Conservation (phyloP, 1,140 invertebrate genomes). For the Ylistrum balloti region DNA sequence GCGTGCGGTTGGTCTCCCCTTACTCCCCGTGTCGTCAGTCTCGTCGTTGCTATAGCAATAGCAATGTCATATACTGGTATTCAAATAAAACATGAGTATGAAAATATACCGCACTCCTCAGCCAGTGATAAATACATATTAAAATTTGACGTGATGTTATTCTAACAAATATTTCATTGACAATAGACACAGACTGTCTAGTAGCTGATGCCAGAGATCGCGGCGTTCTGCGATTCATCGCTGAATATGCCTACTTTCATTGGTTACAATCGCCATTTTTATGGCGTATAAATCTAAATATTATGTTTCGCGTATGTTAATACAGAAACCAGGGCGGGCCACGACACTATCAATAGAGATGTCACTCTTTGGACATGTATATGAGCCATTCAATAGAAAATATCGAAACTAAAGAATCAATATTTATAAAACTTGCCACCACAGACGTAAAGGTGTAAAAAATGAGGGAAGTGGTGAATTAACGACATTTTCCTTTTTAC, state of each 20-base stretch:
- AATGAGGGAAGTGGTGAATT: neutral
- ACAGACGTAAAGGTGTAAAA: neutral
- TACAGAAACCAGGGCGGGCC: neutral
- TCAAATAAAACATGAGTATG: constrained; percentile 53
- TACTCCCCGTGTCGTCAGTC: neutral
- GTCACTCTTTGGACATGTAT: neutral
- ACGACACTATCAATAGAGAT: neutral
- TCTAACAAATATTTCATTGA: neutral
- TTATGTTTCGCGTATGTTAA: neutral
- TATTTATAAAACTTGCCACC: neutral
- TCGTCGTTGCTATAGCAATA: constrained; percentile 47
- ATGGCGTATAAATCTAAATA: neutral
- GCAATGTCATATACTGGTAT: constrained; percentile 47
- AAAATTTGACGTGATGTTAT: constrained; percentile 32
- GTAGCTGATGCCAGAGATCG: neutral
- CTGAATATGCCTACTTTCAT: constrained; percentile 24
- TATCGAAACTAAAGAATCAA: neutral
- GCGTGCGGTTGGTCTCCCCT: constrained; percentile 45
- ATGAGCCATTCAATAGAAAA: neutral
- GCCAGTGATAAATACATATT: constrained; percentile 31
- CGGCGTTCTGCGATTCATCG: neutral
- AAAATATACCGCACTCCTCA: neutral
- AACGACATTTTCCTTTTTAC: neutral
- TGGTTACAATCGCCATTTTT: neutral
- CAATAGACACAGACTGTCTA: neutral